Evolutionary conservation across 2,797 vertebrate genomes (phyloP), one percentile per base, ranked within the genome.

Genomic region (Sebastolobus alascanus): DNA sequence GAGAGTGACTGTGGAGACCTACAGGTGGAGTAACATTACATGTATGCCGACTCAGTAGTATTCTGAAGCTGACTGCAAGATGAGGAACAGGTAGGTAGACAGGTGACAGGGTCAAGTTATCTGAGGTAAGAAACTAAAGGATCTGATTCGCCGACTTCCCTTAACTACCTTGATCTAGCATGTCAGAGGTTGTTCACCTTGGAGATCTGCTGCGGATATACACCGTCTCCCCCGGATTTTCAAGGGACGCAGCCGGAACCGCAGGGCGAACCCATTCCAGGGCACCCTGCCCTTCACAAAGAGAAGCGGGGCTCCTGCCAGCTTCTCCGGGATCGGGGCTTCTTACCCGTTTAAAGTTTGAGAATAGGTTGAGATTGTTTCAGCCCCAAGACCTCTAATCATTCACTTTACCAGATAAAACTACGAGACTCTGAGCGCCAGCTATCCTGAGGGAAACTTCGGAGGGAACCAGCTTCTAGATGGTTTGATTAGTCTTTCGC

Each of bases 221-320:
- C 65, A 88, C 76, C 80, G 25, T 86, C 80, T 86, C 84, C 72
- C 72, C 73, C 35, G 61, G 75, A 84, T 83, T 84, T 87, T 89
- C 86, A 91, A 90, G 77, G 73, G 86, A 88, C 54, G 40, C 73
- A 31, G 54, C 68, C 50, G 38, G 58, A 87, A 83, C 70, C 64
- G 52, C 55, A 65, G 85, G 88, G 55, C 18, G 64, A 81, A 70
- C 75, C 73, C 84, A 86, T 87, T 87, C 89, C 87, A 89, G 87
- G 87, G 78, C 27, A 67, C 89, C 84, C 83, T 70, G 83, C 83
- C 76, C 38, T 64, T 38, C 69, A 86, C 75, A 78, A 88, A 82
- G 82, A 85, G 84, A 85, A 81, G 75, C 68, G 37, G 82, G 76
- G 72, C 81, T 29, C 86, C 79, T 65, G 56, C 75, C 75, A 37